Conservation (phyloP, 2,113 vertebrate genomes). For the Pedetes capensis region DNA sequence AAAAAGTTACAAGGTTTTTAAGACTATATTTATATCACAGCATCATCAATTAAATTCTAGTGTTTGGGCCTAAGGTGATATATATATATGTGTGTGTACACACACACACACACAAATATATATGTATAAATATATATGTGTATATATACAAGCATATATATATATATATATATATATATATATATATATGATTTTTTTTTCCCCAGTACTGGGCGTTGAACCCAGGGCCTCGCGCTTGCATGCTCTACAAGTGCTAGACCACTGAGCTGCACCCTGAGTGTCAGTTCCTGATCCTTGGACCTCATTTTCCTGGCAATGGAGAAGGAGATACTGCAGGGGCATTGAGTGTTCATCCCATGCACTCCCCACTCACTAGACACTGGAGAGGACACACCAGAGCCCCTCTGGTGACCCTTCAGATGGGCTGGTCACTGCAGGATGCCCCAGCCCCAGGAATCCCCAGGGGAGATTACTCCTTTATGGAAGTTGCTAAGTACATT, state of each 20-base stretch:
- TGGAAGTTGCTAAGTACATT: not conserved
- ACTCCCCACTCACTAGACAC: fast-evolving
- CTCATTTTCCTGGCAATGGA: not conserved
- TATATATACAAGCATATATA: too few species aligned
- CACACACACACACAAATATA: too few species aligned
- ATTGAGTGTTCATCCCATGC: not conserved
- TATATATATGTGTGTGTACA: too few species aligned
- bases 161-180: too few species aligned
- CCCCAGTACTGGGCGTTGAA: too few species aligned
- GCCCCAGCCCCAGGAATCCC: not conserved
- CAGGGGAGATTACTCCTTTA: not conserved
- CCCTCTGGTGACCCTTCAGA: not conserved
- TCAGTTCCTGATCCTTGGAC: not conserved
- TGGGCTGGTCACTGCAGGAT: not conserved
- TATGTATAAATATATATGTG: too few species aligned
- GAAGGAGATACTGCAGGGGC: not conserved
- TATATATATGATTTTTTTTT: too few species aligned
- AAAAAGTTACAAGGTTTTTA: not conserved
- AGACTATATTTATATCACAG: not conserved
- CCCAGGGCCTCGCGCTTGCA: too few species aligned
- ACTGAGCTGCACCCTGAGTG: not conserved
- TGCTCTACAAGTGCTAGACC: too few species aligned
- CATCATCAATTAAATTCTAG: not conserved
- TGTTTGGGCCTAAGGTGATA: not conserved
- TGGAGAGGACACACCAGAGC: not conserved